Conservation (phyloP, 2,113 vertebrate species). For the Copsychus sechellarum region DNA sequence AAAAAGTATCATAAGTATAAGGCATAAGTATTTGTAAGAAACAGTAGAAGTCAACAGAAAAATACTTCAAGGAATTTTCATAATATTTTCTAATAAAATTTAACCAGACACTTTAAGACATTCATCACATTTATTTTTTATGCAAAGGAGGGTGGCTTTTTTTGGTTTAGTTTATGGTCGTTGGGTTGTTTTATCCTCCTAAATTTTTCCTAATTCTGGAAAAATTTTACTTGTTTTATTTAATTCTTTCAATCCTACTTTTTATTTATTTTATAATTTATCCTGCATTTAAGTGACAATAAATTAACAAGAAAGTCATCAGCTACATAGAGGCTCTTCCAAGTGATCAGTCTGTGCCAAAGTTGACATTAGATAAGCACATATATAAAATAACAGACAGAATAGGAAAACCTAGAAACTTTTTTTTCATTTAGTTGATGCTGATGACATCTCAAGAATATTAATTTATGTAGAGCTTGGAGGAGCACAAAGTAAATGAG, state of each 20-base stretch:
- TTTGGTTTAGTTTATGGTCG: not conserved
- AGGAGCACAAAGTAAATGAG: not conserved
- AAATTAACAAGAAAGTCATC: not conserved
- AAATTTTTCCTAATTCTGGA: not conserved
- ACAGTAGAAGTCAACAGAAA: not conserved
- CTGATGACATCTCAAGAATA: not conserved
- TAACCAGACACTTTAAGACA: not conserved
- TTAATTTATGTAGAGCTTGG: not conserved
- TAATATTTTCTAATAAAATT: not conserved
- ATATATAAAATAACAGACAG: not conserved
- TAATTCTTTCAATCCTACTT: not conserved
- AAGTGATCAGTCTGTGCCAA: not conserved
- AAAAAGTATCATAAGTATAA: not conserved
- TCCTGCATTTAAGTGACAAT: not conserved
- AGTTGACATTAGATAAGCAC: not conserved
- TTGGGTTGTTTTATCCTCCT: rapidly evolving
- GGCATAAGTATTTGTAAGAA: not conserved
- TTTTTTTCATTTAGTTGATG: not conserved
- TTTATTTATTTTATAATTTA: not conserved
- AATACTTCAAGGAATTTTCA: not conserved
- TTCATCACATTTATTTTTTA: rapidly evolving
- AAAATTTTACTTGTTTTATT: not conserved
- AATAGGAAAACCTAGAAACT: not conserved
- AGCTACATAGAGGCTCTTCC: not conserved
- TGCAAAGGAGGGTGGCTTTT: not conserved